Base-by-base conservation (phyloP, 1,140 invertebrate species). In the Heliconius nattereri region DNA sequence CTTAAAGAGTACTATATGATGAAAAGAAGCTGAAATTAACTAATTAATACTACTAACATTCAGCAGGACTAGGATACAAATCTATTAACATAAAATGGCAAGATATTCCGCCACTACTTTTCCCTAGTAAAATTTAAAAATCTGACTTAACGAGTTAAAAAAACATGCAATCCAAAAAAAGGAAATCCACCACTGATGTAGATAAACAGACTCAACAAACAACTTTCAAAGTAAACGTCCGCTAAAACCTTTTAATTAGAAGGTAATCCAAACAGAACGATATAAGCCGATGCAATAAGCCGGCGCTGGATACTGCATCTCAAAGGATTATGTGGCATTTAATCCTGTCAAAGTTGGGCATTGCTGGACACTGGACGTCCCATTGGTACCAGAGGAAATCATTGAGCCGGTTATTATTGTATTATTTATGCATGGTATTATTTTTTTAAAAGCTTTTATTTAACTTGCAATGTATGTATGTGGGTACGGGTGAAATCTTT, bases 321-420 rank as follows among this genome's bases (percentile, higher is more conserved):
- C 74, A 40, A 32, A 35, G 75, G 75, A 70, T 76, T 76, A 71
- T 20, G 32, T 52, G 60, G 29, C 74, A 60, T 77, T 77, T 78
- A 76, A 81, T 78, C 74, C 76, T 74, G 80, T 80, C 79, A 83
- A 83, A 83, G 81, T 80, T 79, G 71, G 45, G 82, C 75, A 76
- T 45, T 40, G 19, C 40, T 52, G 49, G 49, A 20, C 49, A 16
- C 60, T 52, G 49, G 49, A 20, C 16, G 19, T 54, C 32, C 74
- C 57, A 66, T 83, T 74, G 82, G 82, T 82, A 80, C 76, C 86
- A 79, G 70, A 85, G 86, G 86, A 87, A 87, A 87, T 87, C 85
- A 87, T 71, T 80, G 80, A 54, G 71, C 81, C 79, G 75, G 81
- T 83, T 85, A 85, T 87, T 86, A 84, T 87, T 87, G 40, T 45